phyloP scores from a whole-genome alignment of 2,888 invertebrate genomes.

The Dusona sp. region DNA sequence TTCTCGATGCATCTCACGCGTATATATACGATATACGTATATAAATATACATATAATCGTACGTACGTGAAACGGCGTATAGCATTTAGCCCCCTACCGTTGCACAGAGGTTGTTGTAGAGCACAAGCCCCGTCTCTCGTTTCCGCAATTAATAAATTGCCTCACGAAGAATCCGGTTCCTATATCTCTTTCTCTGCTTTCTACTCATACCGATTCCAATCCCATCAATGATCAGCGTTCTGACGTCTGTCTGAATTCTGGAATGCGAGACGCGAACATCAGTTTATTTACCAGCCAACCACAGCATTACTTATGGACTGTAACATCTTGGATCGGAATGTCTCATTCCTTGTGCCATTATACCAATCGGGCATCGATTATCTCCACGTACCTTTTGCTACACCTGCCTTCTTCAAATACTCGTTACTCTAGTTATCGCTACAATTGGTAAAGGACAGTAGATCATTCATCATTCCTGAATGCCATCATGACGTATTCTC shows the following conservation, averaged over 20 bases:
- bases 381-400: slow-evolving; percentile 6
- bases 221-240: slow-evolving; percentile 72
- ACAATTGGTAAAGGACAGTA: slow-evolving; percentile 42
- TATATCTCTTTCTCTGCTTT: slow-evolving; percentile 74
- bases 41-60: slow-evolving; percentile 49
- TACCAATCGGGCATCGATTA: not conserved
- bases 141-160: slow-evolving; percentile 79
- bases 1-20: slow-evolving; percentile 22
- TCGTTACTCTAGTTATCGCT: slow-evolving; percentile 6
- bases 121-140: slow-evolving; percentile 70
- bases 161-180: slow-evolving; percentile 76
- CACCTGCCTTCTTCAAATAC: slow-evolving; percentile 4
- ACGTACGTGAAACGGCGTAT: slow-evolving; percentile 36
- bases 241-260: slow-evolving; percentile 36
- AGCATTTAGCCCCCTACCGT: slow-evolving; percentile 46
- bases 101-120: slow-evolving; percentile 12
- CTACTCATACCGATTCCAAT: slow-evolving; percentile 80
- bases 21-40: not conserved
- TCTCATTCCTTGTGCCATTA: slow-evolving; percentile 4
- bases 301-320: slow-evolving; percentile 14
- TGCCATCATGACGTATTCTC: not conserved
- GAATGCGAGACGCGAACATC: slow-evolving; percentile 42
- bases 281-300: slow-evolving; percentile 53
- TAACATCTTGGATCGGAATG: slow-evolving; percentile 38
- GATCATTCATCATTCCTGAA: slow-evolving; percentile 13